Evolutionary conservation across 2,113 vertebrate species (phyloP).

Genomic region (Hassar affinis): DNA sequence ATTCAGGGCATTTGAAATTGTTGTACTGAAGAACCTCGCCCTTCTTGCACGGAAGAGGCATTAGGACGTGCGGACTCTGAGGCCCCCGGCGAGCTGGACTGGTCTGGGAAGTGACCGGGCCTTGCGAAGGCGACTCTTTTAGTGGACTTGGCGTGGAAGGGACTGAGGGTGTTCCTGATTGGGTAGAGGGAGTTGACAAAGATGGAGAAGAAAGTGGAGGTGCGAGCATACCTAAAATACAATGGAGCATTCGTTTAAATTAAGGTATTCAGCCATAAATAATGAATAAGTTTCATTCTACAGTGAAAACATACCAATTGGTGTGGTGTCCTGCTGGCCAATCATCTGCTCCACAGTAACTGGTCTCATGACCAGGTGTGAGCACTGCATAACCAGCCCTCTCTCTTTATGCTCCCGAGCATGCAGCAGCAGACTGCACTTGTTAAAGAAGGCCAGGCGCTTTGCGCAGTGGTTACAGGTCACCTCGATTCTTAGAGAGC

Average conservation of each 20-base stretch:
- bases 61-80: conserved; percentile 73
- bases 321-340: conserved; percentile 81
- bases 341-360: conserved; percentile 94
- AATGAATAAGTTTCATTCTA: not conserved
- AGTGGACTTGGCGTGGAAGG: conserved; percentile 67
- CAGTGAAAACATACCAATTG: conserved; percentile 61
- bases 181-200: conserved; percentile 50
- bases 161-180: conserved; percentile 56
- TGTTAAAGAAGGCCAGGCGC: conserved; percentile 95
- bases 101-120: conserved; percentile 54
- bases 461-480: conserved; percentile 96
- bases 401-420: conserved; percentile 96
- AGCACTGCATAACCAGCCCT: conserved; percentile 97
- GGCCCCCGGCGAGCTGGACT: conserved; percentile 65
- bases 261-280: not conserved
- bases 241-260: not conserved
- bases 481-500: conserved; percentile 93
- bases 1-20: conserved; percentile 83
- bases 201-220: conserved; percentile 55
- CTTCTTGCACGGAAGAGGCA: conserved; percentile 75
- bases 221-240: conserved; percentile 45
- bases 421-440: conserved; percentile 92
- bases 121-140: conserved; percentile 65
- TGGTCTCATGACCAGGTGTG: conserved; percentile 92
- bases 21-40: conserved; percentile 73